Base-by-base conservation (phyloP, 2,797 vertebrate species). In the Orientallactaga sibirica region DNA sequence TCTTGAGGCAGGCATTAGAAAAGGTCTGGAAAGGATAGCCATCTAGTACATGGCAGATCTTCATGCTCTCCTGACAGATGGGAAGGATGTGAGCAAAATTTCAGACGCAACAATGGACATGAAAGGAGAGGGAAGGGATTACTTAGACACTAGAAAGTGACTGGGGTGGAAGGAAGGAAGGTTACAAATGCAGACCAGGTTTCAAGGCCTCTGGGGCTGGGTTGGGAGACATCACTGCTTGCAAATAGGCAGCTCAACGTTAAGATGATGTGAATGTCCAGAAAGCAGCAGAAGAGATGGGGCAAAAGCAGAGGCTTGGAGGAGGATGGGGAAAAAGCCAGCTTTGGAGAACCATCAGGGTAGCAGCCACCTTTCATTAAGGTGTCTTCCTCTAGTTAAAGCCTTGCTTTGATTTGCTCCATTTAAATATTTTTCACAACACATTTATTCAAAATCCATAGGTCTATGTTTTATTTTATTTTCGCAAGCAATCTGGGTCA, bases 401-500 rank as follows among this genome's bases (percentile, higher is more conserved):
- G 48, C 80, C 20, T 15, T 75, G 52, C n/a, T 37, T 62, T 33
- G 25, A 70, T 6, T 62, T 20, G 4, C 6, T 55, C 37, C 41
- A 48, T 66, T 43, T 75, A 68, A 73, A 83, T 71, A 29, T 86
- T 91, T 88, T 93, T 92, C 55, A 62, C 27, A 88, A 37, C n/a
- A 55, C 25, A 27, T 76, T 68, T 64, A 37, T 86, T 77, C 41
- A 86, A 91, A 90, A 84, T 61, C 73, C 55, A 5, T 55, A 8
- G 83, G 83, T 78, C 86, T 29, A 58, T 89, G 76, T 83, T 92
- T 87, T 61, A 14, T 92, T 92, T 82, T 88, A 71, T 66, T 83
- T 93, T 88, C 80, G 68, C 48, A 79, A 93, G 87, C 41, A 94
- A 95, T 97, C 85, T 96, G 93, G 97, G 88, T 93, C 92, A 84